Percentiles rank a stretch among this genome's conserved stretches.
Conservation (phyloP, 2,888 invertebrate species). For the Spodoptera exigua region DNA sequence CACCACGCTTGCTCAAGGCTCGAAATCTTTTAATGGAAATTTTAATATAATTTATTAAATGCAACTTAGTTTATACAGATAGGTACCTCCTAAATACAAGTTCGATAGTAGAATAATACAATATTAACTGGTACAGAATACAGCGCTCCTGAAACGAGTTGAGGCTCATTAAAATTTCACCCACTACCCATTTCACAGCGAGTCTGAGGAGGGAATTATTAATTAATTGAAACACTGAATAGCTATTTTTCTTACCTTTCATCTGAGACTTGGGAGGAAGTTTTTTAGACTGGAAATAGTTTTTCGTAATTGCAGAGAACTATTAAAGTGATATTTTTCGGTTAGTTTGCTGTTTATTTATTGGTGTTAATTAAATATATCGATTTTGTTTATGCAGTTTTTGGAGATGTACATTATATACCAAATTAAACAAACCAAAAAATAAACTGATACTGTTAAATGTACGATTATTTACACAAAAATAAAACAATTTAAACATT, state of each 20-base stretch:
- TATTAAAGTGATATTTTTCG: background rate
- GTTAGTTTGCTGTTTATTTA: too few relatives aligned
- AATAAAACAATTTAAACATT: too few relatives aligned
- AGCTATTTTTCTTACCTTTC: conserved; percentile 69
- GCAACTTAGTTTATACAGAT: conserved; percentile 10
- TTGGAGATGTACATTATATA: too few relatives aligned
- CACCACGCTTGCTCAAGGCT: too few relatives aligned
- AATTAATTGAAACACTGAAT: conserved; percentile 71
- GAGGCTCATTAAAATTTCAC: conserved; percentile 75
- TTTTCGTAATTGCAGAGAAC: conserved; percentile 7
- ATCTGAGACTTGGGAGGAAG: conserved; percentile 42
- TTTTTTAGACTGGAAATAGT: conserved; percentile 36
- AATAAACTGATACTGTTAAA: too few relatives aligned
- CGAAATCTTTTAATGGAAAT: too few relatives aligned
- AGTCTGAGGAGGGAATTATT: conserved; percentile 73
- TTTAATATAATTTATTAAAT: conserved; percentile 24
- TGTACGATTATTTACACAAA: too few relatives aligned
- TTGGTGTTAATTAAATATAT: too few relatives aligned
- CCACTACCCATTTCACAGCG: conserved; percentile 61
- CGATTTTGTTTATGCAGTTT: too few relatives aligned
- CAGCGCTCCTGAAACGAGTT: conserved; percentile 51
- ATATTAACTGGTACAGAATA: conserved; percentile 53
- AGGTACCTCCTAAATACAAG: conserved; percentile 21
- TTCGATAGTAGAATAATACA: conserved; percentile 40
- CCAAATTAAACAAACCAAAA: too few relatives aligned